Percentiles rank a stretch among this genome's conserved stretches.
These are phyloP conservation scores for Entomobrya multifasciata DNA, from an alignment of 2,888 invertebrate species.

Conservation along the genomic window DNA sequence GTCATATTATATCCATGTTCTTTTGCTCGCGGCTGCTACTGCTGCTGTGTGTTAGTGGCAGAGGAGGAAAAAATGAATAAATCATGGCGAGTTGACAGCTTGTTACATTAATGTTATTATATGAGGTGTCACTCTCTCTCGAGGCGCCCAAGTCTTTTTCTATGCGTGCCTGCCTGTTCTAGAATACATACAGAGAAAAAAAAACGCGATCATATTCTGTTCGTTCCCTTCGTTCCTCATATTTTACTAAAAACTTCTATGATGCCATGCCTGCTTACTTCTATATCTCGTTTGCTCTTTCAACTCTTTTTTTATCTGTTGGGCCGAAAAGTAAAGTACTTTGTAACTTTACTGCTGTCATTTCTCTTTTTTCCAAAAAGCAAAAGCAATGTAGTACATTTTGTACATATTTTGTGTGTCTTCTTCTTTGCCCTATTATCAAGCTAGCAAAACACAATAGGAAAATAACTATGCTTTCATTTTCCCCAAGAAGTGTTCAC, in stretches of 20 bases:
- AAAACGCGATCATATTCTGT: slow-evolving; percentile 33
- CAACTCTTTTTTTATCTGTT: slow-evolving; percentile 51
- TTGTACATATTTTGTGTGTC: too few relatives aligned
- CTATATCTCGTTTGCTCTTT: slow-evolving; percentile 35
- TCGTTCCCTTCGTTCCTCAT: not conserved
- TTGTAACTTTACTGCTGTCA: slow-evolving; percentile 5
- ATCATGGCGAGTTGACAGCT: slow-evolving; percentile 79
- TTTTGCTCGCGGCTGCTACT: slow-evolving; percentile 26
- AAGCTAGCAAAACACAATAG: too few relatives aligned
- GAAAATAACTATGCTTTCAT: too few relatives aligned
- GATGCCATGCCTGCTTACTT: slow-evolving; percentile 11
- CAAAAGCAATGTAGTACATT: too few relatives aligned
- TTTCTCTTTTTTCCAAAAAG: too few relatives aligned
- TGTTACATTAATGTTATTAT: slow-evolving; percentile 80
- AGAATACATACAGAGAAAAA: slow-evolving; percentile 56
- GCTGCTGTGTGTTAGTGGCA: slow-evolving; percentile 5
- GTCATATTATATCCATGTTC: not conserved
- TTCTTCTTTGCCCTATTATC: slow-evolving; percentile 22
- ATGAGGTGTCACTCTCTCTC: slow-evolving; percentile 83
- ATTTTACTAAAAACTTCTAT: slow-evolving; percentile 53
- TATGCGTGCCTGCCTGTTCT: slow-evolving; percentile 80
- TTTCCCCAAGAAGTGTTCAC: not conserved
- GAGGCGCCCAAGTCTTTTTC: slow-evolving; percentile 80
- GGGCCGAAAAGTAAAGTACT: slow-evolving; percentile 47
- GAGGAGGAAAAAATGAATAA: slow-evolving; percentile 77